Evolutionary conservation across 2,113 vertebrate species (phyloP).

Genomic region (Istiophorus platypterus): DNA sequence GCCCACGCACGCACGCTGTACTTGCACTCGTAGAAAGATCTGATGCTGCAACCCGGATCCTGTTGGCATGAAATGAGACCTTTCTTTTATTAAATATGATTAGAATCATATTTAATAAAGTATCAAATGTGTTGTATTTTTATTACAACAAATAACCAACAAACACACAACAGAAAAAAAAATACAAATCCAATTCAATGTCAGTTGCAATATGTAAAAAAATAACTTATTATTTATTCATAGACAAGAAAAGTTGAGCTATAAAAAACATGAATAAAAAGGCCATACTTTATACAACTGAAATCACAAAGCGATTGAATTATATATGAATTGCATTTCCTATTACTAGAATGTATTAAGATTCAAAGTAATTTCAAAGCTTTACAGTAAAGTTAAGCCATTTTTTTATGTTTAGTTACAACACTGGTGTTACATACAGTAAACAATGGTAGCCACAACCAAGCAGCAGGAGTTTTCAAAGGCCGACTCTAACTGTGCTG

Average conservation of each 20-base stretch:
- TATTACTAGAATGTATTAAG: too few species aligned
- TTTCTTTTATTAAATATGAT: background rate
- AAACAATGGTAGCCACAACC: background rate
- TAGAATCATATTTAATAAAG: background rate
- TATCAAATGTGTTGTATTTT: background rate
- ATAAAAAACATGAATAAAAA: background rate
- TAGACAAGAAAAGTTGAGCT: background rate
- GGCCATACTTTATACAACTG: background rate
- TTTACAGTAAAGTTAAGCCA: background rate
- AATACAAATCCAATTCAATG: background rate
- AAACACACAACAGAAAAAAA: background rate
- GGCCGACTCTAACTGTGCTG: background rate
- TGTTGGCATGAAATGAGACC: background rate
- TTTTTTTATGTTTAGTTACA: background rate
- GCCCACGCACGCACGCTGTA: background rate
- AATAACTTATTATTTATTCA: background rate
- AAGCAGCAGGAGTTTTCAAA: slow-evolving; percentile 27
- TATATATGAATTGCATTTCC: background rate
- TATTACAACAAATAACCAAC: background rate
- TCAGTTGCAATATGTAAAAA: background rate
- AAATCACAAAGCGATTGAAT: background rate
- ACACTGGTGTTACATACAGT: background rate
- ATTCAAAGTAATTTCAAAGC: background rate
- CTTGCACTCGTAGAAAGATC: background rate
- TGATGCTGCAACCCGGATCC: background rate